Evolutionary conservation across 2,113 vertebrate genomes (phyloP).

Genomic region (Calonectris borealis): DNA sequence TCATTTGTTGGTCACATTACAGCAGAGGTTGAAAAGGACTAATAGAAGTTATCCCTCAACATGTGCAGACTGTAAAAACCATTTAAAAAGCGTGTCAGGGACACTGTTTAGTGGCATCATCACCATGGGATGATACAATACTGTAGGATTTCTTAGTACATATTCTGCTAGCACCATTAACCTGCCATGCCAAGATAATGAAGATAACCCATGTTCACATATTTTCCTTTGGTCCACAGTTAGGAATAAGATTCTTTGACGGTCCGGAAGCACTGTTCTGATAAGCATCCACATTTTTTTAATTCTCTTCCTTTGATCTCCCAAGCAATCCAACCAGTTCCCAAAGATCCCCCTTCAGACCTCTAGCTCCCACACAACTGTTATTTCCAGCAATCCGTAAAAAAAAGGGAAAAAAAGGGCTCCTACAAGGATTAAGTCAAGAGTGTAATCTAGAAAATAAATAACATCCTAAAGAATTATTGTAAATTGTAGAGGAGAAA

Average conservation of each 20-base stretch:
- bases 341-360: not conserved
- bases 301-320: slow-evolving; percentile 49
- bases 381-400: not conserved
- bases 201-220: slow-evolving; percentile 40
- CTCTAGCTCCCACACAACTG: slow-evolving; percentile 17
- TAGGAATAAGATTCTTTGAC: slow-evolving; percentile 12
- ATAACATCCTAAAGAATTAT: not conserved
- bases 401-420: accelerated
- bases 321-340: slow-evolving; percentile 40
- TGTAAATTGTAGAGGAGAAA: not conserved
- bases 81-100: not conserved
- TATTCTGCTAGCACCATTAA: slow-evolving; percentile 10
- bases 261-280: not conserved
- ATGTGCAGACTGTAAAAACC: not conserved
- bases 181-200: not conserved
- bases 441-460: not conserved
- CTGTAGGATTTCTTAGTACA: not conserved
- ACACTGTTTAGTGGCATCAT: not conserved
- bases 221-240: not conserved
- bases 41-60: not conserved
- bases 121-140: not conserved
- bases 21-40: not conserved
- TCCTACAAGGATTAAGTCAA: not conserved
- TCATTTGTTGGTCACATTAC: not conserved
- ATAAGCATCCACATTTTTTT: slow-evolving; percentile 50